Conservation (phyloP, 1,140 invertebrate genomes). For the Zaprionus africanus region DNA sequence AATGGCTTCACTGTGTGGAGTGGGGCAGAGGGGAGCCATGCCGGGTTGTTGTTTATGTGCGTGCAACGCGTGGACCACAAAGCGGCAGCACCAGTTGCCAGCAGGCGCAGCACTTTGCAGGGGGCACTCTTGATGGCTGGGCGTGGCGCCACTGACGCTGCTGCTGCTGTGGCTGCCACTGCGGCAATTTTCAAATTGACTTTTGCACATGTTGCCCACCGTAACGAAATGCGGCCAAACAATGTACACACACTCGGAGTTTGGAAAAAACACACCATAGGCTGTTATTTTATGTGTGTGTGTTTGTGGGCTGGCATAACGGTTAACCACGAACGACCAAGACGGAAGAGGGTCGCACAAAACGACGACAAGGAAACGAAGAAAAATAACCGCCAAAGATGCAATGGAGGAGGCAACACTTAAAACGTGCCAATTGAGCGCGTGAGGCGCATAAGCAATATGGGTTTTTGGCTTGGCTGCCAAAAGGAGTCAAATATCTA, state of each 20-base stretch:
- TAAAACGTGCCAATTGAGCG: constrained; percentile 69
- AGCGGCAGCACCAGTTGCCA: constrained; percentile 5
- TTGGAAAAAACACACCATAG: constrained; percentile 49
- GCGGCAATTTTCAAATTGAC: constrained; percentile 82
- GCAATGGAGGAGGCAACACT: constrained; percentile 48
- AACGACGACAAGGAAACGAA: constrained; percentile 11
- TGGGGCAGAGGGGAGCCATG: not conserved
- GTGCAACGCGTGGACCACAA: constrained; percentile 8
- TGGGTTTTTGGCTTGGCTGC: constrained; percentile 24
- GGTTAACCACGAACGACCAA: constrained; percentile 49
- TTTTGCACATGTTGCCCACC: constrained; percentile 79
- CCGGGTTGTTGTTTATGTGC: constrained; percentile 8
- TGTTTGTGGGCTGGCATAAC: constrained; percentile 26
- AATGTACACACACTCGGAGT: constrained; percentile 53
- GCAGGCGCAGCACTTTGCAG: not conserved
- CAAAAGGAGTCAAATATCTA: constrained; percentile 63
- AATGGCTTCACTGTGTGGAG: not conserved
- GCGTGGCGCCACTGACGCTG: constrained; percentile 1
- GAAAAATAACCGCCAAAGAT: constrained; percentile 50
- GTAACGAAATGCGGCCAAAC: constrained; percentile 71
- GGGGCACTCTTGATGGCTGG: constrained; percentile 3
- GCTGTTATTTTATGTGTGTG: constrained; percentile 37
- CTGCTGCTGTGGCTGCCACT: constrained; percentile 41
- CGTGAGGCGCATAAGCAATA: constrained; percentile 69
- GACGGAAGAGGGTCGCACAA: constrained; percentile 12